phyloP scores from a whole-genome alignment of 2,888 invertebrate species.

The Drosophila yooni region DNA sequence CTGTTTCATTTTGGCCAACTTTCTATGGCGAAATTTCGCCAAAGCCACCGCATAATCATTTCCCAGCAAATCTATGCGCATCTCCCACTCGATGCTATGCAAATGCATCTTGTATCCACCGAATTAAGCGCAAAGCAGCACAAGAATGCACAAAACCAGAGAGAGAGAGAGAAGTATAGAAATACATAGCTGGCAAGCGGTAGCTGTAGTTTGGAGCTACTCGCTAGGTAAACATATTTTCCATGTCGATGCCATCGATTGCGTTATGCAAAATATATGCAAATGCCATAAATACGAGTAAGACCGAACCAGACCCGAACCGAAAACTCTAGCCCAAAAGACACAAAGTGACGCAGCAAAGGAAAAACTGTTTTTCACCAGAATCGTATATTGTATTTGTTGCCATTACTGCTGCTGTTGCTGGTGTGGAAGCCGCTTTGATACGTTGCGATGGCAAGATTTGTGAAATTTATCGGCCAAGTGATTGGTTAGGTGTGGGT shows the following conservation, averaged over 20 bases:
- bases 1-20: slow-evolving; percentile 71
- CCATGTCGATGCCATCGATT: slow-evolving; percentile 84
- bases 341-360: slow-evolving; percentile 57
- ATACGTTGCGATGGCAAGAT: slow-evolving; percentile 77
- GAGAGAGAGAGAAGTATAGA: slow-evolving; percentile 6
- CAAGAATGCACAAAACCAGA: slow-evolving; percentile 48
- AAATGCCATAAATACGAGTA: slow-evolving; percentile 80
- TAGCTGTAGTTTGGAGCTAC: slow-evolving; percentile 40
- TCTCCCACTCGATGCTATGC: slow-evolving; percentile 76
- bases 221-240: slow-evolving; percentile 81
- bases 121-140: slow-evolving; percentile 61
- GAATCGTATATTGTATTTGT: slow-evolving; percentile 49
- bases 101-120: slow-evolving; percentile 62
- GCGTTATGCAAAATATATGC: slow-evolving; percentile 84
- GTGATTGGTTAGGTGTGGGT: slow-evolving; percentile 72
- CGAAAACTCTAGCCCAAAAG: slow-evolving; percentile 22
- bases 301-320: slow-evolving; percentile 29
- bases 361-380: slow-evolving; percentile 63
- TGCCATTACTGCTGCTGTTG: slow-evolving; percentile 22
- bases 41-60: slow-evolving; percentile 70
- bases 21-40: slow-evolving; percentile 68
- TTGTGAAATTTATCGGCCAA: slow-evolving; percentile 82
- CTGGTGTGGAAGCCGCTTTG: slow-evolving; percentile 40
- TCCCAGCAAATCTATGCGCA: slow-evolving; percentile 80
- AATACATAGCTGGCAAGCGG: slow-evolving; percentile 29